Percentiles rank a stretch among this genome's conserved stretches.
Evolutionary conservation across 2,113 vertebrate genomes (phyloP).

Genomic region (Turdus rufiventris): DNA sequence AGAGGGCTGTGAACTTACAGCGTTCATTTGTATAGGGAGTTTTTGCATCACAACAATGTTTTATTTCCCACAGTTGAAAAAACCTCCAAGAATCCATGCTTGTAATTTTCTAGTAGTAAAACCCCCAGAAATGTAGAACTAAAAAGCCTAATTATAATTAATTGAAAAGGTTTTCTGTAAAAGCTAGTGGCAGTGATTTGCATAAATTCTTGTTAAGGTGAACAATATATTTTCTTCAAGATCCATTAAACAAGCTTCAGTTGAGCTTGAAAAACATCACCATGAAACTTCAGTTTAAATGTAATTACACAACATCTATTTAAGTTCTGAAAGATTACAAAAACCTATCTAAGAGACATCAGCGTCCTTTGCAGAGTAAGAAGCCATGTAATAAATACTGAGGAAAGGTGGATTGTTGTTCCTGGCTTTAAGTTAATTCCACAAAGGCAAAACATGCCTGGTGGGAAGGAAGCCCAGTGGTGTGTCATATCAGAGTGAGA

Average conservation of each 20-base stretch:
- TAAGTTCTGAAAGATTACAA: conserved; percentile 33
- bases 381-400: background rate
- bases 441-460: background rate
- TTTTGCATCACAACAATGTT: background rate
- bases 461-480: background rate
- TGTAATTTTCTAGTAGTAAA: background rate
- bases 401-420: conserved; percentile 12
- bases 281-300: conserved; percentile 36
- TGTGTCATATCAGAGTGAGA: background rate
- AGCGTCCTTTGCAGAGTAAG: background rate
- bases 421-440: conserved; percentile 2
- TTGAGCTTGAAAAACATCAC: conserved; percentile 43
- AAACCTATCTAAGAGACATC: background rate
- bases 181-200: conserved; percentile 46
- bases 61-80: background rate
- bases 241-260: conserved; percentile 39
- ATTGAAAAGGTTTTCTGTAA: conserved; percentile 42
- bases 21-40: background rate
- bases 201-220: conserved; percentile 64
- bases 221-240: conserved; percentile 55
- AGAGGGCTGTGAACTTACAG: background rate
- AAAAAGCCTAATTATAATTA: conserved; percentile 52
- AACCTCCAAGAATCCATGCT: background rate
- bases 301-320: conserved; percentile 30
- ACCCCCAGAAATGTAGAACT: background rate